Percentiles rank a stretch among this genome's conserved stretches.
Evolutionary conservation across 2,113 vertebrate species (phyloP).

Genomic region (Mastomys coucha): DNA sequence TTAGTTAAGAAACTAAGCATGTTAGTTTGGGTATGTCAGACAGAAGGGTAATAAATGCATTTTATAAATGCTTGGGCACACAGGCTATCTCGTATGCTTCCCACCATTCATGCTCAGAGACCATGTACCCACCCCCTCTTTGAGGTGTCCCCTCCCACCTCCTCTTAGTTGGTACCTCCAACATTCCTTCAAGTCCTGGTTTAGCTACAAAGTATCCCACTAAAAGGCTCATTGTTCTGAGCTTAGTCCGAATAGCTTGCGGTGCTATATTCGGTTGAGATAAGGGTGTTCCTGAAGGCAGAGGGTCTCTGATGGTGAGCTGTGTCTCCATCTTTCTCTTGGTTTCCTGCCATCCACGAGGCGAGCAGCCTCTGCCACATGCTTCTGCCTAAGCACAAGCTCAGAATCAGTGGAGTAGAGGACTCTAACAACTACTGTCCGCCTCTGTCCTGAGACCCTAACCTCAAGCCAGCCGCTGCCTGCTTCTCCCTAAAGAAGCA

Average conservation of each 20-base stretch:
- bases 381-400: background rate
- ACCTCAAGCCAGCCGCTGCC: background rate
- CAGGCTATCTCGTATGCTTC: background rate
- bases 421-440: background rate
- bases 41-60: background rate
- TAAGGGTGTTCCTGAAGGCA: background rate
- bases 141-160: background rate
- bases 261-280: background rate
- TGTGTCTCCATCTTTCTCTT: background rate
- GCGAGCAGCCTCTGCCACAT: background rate
- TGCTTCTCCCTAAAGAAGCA: background rate
- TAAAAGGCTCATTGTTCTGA: background rate
- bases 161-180: background rate
- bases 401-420: background rate
- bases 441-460: background rate
- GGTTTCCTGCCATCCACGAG: background rate
- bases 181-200: background rate
- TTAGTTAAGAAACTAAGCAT: background rate
- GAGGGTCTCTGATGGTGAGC: background rate
- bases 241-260: background rate
- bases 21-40: background rate
- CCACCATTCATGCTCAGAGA: background rate
- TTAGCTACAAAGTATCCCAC: background rate
- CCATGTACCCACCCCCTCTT: background rate
- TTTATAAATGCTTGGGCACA: background rate